These are phyloP conservation scores for Drosophila biarmipes DNA, from an alignment of 1,140 invertebrate genomes.

Conservation along the genomic window DNA sequence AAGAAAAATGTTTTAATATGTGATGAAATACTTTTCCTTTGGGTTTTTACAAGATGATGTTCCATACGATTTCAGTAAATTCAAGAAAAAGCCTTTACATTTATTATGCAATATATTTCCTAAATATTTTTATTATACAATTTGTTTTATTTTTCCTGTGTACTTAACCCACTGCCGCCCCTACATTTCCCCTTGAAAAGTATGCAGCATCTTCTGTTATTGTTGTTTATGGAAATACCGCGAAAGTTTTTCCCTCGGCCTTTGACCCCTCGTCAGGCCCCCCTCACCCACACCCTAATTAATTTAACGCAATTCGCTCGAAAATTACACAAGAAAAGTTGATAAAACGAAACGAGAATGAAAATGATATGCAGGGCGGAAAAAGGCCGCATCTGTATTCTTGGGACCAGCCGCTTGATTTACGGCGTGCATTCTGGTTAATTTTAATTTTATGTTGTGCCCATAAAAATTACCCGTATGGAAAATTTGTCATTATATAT, in stretches of 20 bases:
- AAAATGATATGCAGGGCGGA: constrained; percentile 49
- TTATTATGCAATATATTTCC: too few relatives aligned
- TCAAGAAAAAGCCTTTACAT: too few relatives aligned
- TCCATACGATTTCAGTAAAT: too few relatives aligned
- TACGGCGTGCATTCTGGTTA: constrained; percentile 40
- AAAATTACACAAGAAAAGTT: constrained; percentile 58
- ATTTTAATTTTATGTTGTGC: constrained; percentile 53
- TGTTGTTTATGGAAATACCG: constrained; percentile 62
- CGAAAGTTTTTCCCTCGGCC: constrained; percentile 54
- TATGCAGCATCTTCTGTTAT: constrained; percentile 58
- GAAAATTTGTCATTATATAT: constrained; percentile 44
- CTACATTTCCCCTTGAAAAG: constrained; percentile 10
- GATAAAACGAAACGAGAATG: constrained; percentile 48
- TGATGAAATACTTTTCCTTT: neutral
- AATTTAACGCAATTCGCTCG: constrained; percentile 63
- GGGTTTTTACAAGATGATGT: too few relatives aligned
- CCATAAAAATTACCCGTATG: constrained; percentile 58
- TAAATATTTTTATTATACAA: neutral
- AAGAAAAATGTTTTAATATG: neutral
- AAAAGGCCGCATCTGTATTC: constrained; percentile 51
- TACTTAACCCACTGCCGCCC: neutral
- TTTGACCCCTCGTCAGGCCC: neutral
- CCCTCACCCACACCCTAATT: constrained; percentile 60
- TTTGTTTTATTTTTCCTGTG: neutral
- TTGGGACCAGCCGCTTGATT: constrained; percentile 27